Base-by-base conservation (phyloP, 2,797 vertebrate genomes). In the Adelosebastes latens region DNA sequence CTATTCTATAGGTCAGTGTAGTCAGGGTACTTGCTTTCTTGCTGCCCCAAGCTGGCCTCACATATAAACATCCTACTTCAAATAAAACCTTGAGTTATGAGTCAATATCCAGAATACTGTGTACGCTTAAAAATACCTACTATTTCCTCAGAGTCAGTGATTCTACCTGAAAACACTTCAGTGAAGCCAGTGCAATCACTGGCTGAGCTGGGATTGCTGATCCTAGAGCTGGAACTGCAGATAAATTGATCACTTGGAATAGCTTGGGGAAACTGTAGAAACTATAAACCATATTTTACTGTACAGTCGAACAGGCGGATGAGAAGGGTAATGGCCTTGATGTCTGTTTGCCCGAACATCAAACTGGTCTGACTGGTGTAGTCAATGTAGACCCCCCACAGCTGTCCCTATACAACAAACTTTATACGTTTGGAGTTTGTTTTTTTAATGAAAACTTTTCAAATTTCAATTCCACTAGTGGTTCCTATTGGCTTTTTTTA, bases 41-140 rank as follows among this genome's bases (percentile, higher is more conserved):
- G n/a, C 52, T 24, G 4, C 24, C 13, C 12, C 1, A 62, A 36
- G n/a, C 39, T 61, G 34, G 36, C 46, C 62, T 49, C 53, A 69
- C 52, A 75, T 58, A 55, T 58, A 77, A 73, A 80, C 25, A 62
- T 12, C 42, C 8, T n/a, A 11, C 77, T 49, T 72, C 27, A 66
- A 79, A 62, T 73, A 34, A 77, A 77, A 76, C 5, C 42, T 52
- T 66, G 22, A 22, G 68, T 53, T 69, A 65, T 64, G 31, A 82
- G 53, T 81, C 72, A 31, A 81, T 70, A 79, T 77, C 77, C 22
- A 29, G 27, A 73, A 32, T 36, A 64, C 32, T 61, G 25, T n/a
- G 6, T 59, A 14, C 5, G 62, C 16, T 34, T 78, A 49, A 67
- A 66, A 58, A 70, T 0, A 16, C 62, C 1, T 12, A 5, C 22